A percentile compares a stretch with the other conserved stretches of the same genome.
Conservation (phyloP, 2,888 invertebrate species). For the Drosophila longiperda region DNA sequence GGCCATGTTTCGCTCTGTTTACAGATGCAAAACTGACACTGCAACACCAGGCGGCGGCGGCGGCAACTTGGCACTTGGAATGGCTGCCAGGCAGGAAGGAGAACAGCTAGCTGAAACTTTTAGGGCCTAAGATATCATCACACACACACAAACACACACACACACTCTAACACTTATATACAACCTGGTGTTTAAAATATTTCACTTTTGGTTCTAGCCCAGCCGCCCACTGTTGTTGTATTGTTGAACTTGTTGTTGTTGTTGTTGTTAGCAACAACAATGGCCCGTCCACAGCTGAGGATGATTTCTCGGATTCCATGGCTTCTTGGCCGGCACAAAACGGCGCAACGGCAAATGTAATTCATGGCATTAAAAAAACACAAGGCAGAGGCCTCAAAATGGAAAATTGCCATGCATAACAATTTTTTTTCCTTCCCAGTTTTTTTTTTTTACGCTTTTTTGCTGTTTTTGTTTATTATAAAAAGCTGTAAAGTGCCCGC, state of each 20-base stretch:
- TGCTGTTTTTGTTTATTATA: slow-evolving; percentile 62
- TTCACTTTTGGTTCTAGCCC: slow-evolving; percentile 76
- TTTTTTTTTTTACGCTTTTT: slow-evolving; percentile 3
- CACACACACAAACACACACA: slow-evolving; percentile 14
- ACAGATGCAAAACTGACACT: slow-evolving; percentile 72
- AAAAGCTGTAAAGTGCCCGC: slow-evolving; percentile 66
- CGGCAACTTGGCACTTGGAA: slow-evolving; percentile 47
- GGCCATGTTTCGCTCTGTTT: slow-evolving; percentile 66
- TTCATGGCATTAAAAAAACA: slow-evolving; percentile 74
- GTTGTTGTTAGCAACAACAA: slow-evolving; percentile 48
- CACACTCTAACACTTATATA: slow-evolving; percentile 8
- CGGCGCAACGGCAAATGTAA: slow-evolving; percentile 57
- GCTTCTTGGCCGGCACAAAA: slow-evolving; percentile 26
- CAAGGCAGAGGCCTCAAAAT: slow-evolving; percentile 75
- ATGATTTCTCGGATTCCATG: slow-evolving; percentile 40
- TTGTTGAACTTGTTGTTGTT: slow-evolving; percentile 12
- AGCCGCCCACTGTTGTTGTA: slow-evolving; percentile 47
- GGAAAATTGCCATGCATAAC: slow-evolving; percentile 82
- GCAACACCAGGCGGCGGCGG: slow-evolving; percentile 50
- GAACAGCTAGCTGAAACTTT: slow-evolving; percentile 28
- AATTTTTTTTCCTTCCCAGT: slow-evolving; percentile 57
- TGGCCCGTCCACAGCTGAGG: slow-evolving; percentile 43
- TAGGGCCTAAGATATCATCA: slow-evolving; percentile 52
- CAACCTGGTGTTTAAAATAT: slow-evolving; percentile 77
- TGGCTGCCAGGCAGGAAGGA: slow-evolving; percentile 22